These are phyloP conservation scores for Acipenser transmontanus DNA, from an alignment of 2,797 vertebrate genomes.

Conservation along the genomic window DNA sequence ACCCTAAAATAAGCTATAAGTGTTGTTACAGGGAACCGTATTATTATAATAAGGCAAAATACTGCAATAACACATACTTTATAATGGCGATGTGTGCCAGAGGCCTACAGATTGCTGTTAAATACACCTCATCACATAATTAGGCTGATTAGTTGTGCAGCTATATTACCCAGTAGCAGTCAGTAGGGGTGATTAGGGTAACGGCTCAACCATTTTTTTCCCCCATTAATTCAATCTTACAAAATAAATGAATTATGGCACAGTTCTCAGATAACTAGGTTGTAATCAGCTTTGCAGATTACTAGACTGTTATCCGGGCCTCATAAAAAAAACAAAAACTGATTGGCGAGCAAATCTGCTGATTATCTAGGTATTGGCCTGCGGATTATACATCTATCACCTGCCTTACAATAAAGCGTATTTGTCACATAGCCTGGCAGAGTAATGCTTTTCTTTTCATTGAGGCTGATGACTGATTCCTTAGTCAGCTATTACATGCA, in stretches of 20 bases:
- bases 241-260: too few relatives aligned
- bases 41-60: too few relatives aligned
- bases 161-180: neutral
- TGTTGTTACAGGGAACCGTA: too few relatives aligned
- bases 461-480: too few relatives aligned
- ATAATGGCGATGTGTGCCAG: too few relatives aligned
- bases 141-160: neutral
- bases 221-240: neutral
- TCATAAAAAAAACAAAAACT: neutral
- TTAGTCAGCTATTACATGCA: too few relatives aligned
- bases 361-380: neutral
- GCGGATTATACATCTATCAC: neutral
- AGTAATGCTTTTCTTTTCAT: neutral
- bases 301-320: neutral
- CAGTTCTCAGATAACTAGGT: too few relatives aligned
- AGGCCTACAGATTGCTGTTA: too few relatives aligned
- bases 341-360: neutral
- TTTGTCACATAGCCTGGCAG: neutral
- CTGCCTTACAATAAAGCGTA: neutral
- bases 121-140: too few relatives aligned
- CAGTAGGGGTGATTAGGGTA: neutral
- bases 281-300: neutral
- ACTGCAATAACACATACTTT: too few relatives aligned
- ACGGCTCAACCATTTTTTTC: neutral
- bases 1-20: too few relatives aligned